These are phyloP conservation scores for Elaphurus davidianus DNA, from an alignment of 2,113 vertebrate species.

Conservation along the genomic window DNA sequence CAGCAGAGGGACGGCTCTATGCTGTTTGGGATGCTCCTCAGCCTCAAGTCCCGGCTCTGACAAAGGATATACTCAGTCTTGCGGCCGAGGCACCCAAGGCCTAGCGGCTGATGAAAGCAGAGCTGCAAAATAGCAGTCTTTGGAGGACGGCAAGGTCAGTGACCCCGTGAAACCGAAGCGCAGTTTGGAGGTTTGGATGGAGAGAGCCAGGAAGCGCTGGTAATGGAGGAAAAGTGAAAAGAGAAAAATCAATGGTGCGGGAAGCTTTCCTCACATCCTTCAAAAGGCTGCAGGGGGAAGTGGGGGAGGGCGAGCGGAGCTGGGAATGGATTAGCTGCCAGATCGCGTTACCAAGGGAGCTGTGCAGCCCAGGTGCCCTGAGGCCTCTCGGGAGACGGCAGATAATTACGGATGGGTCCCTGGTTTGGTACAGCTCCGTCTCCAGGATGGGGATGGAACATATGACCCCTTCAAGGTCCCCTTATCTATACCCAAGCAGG, in stretches of 20 bases:
- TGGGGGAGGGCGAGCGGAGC: not conserved
- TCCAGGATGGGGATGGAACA: not conserved
- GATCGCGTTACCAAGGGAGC: not conserved
- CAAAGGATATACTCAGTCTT: not conserved
- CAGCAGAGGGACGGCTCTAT: not conserved
- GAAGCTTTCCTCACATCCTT: conserved; percentile 10
- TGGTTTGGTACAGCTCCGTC: not conserved
- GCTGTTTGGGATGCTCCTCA: not conserved
- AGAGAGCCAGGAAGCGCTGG: not conserved
- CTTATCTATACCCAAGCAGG: conserved; percentile 7
- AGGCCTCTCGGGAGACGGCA: not conserved
- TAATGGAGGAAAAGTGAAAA: conserved; percentile 39
- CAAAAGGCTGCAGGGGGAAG: not conserved
- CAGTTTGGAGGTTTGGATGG: not conserved
- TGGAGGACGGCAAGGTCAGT: conserved; percentile 8
- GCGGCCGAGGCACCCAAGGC: not conserved
- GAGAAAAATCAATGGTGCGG: not conserved
- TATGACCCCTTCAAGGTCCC: not conserved
- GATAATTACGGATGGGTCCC: not conserved
- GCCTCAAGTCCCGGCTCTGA: not conserved
- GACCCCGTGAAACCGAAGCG: conserved; percentile 27
- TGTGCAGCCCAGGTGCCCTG: not conserved
- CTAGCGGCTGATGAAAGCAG: not conserved
- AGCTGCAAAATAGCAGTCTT: not conserved
- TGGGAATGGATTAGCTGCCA: not conserved